phyloP scores from a whole-genome alignment of 2,888 invertebrate genomes.

The Eupithecia subfuscata region DNA sequence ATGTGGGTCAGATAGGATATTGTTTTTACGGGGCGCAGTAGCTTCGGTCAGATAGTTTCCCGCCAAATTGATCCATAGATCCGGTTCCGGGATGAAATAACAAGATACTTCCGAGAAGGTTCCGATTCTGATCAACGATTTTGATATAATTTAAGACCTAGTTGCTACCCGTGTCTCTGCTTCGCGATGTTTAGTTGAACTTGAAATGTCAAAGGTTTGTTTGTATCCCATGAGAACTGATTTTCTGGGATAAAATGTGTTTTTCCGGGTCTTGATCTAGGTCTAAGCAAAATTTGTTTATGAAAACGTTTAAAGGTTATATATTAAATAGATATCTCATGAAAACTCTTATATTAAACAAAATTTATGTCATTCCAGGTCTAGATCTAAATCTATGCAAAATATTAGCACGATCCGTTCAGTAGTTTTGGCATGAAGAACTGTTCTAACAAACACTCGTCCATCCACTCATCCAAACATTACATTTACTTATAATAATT shows the following conservation, averaged over 20 bases:
- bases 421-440: not conserved
- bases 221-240: too few relatives aligned
- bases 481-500: too few relatives aligned
- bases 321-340: too few relatives aligned
- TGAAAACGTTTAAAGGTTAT: too few relatives aligned
- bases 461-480: not conserved
- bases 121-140: not conserved
- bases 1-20: slow-evolving; percentile 43
- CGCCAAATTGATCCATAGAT: slow-evolving; percentile 25
- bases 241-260: not conserved
- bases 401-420: not conserved
- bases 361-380: too few relatives aligned
- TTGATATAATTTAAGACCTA: not conserved
- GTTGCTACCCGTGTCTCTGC: too few relatives aligned
- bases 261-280: not conserved
- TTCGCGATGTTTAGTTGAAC: too few relatives aligned
- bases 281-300: too few relatives aligned
- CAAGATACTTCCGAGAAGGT: slow-evolving; percentile 14
- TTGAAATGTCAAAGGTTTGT: too few relatives aligned
- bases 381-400: too few relatives aligned
- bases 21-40: slow-evolving; percentile 29
- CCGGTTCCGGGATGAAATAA: slow-evolving; percentile 24
- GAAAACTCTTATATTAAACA: too few relatives aligned
- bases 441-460: not conserved
- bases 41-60: slow-evolving; percentile 27